Conservation (phyloP, 1,140 invertebrate species). For the Drosophila sechellia region DNA sequence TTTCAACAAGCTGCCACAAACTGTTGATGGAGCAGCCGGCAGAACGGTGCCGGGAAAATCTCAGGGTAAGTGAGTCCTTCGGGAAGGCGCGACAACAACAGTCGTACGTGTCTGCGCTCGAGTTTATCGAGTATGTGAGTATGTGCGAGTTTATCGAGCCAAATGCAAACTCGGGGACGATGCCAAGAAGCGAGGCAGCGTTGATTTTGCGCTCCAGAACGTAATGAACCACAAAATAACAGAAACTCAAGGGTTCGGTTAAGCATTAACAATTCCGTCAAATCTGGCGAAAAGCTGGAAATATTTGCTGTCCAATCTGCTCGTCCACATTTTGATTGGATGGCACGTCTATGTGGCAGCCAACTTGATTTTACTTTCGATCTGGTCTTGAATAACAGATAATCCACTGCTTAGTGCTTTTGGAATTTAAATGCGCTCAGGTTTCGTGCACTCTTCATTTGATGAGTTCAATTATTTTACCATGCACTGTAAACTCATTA, state of each 20-base stretch:
- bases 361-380: slow-evolving; percentile 17
- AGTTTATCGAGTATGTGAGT: slow-evolving; percentile 66
- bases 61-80: slow-evolving; percentile 13
- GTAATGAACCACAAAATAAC: slow-evolving; percentile 72
- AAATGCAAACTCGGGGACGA: slow-evolving; percentile 65
- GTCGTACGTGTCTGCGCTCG: slow-evolving; percentile 53
- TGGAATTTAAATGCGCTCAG: not conserved
- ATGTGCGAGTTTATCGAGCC: slow-evolving; percentile 38
- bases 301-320: slow-evolving; percentile 40
- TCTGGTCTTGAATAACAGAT: not conserved
- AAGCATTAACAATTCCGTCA: slow-evolving; percentile 2
- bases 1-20: slow-evolving; percentile 80
- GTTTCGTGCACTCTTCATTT: not conserved
- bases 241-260: slow-evolving; percentile 23
- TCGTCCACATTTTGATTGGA: slow-evolving; percentile 24
- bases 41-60: not conserved
- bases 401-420: not conserved
- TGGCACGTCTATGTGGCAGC: slow-evolving; percentile 11
- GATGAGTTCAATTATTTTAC: not conserved
- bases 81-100: slow-evolving; percentile 9
- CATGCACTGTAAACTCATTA: too few species aligned
- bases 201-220: slow-evolving; percentile 73
- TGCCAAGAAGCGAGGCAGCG: slow-evolving; percentile 29
- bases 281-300: slow-evolving; percentile 19
- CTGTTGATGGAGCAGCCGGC: slow-evolving; percentile 47